Base-by-base conservation (phyloP, 2,888 invertebrate species). In the Callyntrura sp. region DNA sequence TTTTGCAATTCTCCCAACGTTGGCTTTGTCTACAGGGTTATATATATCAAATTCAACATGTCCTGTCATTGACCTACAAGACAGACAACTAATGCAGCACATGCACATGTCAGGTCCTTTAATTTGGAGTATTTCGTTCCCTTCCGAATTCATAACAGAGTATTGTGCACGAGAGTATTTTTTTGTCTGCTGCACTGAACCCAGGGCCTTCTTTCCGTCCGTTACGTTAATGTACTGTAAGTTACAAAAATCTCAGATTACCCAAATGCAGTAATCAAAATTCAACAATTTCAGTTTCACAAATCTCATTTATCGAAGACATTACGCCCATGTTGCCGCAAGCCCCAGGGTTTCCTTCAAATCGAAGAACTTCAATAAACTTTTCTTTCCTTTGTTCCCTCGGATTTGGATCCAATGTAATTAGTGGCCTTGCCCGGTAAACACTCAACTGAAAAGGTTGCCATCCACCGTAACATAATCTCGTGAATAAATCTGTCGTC, bases 401-500 rank as follows among this genome's bases (percentile, higher is more conserved):
- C 6, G 86, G 85, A 45, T 88, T 88, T 0, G 81, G 87, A 23
- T 88, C 90, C 5, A 91, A 70, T 0, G 90, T 90, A 3, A 90
- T 85, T 6, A 90, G 43, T 0, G 92, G 92, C 48, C 86, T 78
- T 11, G 92, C 90, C 45, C 90, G 85, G 65, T 87, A 91, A 8
- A 92, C 87, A 43, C 73, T 81, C 43, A 92, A 62, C 23, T 92
- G 82, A 65, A 92, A 92, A 4, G 92, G 92, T 62, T 92, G 92
- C 68, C 84, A 88, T 28, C 90, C 86, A 3, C 92, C 92, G 62
- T 90, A 92, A 20, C 91, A 92, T n/a, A 91, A 43, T 28, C 92
- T 85, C 6, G 91, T 92, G 20, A 83, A 62, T 9, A 92, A 85
- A 85, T 90, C 89, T 23, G 92, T 92, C 9, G 92, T 92, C 78